Conservation (phyloP, 2,797 vertebrate genomes). For the Myripristis murdjan region DNA sequence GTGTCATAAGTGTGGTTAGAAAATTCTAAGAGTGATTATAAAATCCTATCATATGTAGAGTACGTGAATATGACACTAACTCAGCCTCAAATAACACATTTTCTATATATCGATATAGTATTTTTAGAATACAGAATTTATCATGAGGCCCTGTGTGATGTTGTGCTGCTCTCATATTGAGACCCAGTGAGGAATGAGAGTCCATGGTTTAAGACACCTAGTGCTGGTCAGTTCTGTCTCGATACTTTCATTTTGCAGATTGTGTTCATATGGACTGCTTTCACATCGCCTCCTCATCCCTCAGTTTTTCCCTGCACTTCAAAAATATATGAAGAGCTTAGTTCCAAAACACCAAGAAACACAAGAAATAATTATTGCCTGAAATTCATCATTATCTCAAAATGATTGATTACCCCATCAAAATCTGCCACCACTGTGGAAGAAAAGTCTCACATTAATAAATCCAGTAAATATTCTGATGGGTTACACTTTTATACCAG, state of each 20-base stretch:
- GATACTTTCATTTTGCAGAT: conserved; percentile 50
- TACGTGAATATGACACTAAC: conserved; percentile 77
- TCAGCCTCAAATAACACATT: conserved; percentile 74
- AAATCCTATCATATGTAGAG: conserved; percentile 78
- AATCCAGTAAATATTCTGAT: background rate
- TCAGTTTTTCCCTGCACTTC: conserved; percentile 30
- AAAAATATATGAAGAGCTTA: conserved; percentile 58
- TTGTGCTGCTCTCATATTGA: conserved; percentile 73
- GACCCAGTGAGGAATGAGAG: conserved; percentile 67
- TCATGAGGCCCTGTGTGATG: conserved; percentile 77
- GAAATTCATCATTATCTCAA: conserved; percentile 55
- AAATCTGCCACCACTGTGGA: conserved; percentile 47
- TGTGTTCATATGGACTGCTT: conserved; percentile 80
- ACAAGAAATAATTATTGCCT: conserved; percentile 31
- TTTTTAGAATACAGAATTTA: conserved; percentile 66
- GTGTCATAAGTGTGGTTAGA: conserved; percentile 71
- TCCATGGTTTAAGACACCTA: conserved; percentile 76
- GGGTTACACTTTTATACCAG: background rate
- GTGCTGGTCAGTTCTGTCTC: conserved; percentile 74
- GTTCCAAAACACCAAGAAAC: conserved; percentile 57
- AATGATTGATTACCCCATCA: conserved; percentile 42
- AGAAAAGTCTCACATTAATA: background rate
- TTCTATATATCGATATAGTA: conserved; percentile 72
- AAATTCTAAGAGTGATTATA: conserved; percentile 74
- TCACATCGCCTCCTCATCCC: conserved; percentile 45